Base-by-base conservation (phyloP, 2,113 vertebrate species). In the Trematocara variabile region DNA sequence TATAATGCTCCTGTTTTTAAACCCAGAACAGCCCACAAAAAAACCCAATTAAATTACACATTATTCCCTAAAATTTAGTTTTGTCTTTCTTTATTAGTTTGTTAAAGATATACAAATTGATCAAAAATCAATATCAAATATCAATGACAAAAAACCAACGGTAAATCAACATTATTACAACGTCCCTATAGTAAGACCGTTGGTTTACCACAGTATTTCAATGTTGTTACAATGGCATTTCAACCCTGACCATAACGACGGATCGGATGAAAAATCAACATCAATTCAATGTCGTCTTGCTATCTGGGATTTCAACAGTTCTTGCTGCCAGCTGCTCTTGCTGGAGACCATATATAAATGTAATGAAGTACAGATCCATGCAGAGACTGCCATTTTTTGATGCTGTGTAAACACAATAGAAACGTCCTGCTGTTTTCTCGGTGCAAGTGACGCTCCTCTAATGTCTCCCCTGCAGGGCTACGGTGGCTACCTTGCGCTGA, bases 401-500 rank as follows among this genome's bases (percentile, higher is more conserved):
- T 75, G 25, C 22, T 18, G 14, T 48, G 22, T 16, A 25, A 48
- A 48, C 68, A 73, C 7, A 12, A 68, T 18, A 11, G 13, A 28
- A 46, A 46, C 1, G 8, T n/a, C 6, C 44, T 30, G 14, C 39
- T 75, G 44, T 75, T 28, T 75, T 50, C 41, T 48, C 8, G 25
- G 18, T 63, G 39, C 39, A 16, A 56, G 52, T 48, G 33, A 55
- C 1, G 6, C 11, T 14, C 3, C 14, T 30, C 18, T 10, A 5
- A 1, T 6, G 5, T 11, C 3, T 54, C 37, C 25, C 54, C 39
- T 3, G 4, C 90, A 96, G 95, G 93, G 91, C 77, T 96, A 96
- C 22, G 95, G 95, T 0, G 95, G 95, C 52, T 95, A 88, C 87
- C 52, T 96, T 6, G 30, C 89, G 0, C 89, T 95, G 20, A 91